Base-by-base conservation (phyloP, 2,797 vertebrate genomes). In the Erpetoichthys calabaricus region DNA sequence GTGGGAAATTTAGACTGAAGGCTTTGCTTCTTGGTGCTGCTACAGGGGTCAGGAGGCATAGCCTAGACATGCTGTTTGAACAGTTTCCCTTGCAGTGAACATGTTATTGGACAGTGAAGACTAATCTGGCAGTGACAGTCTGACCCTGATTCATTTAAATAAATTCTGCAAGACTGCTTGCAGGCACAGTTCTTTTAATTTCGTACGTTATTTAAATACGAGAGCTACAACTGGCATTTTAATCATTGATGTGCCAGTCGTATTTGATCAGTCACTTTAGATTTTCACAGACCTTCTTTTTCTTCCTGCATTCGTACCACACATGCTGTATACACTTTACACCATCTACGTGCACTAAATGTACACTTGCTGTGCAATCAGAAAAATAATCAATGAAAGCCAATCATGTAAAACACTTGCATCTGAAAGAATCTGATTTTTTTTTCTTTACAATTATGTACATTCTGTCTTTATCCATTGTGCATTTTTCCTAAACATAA, bases 111-210 rank as follows among this genome's bases (percentile, higher is more conserved):
- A 70, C 64, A 66, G 67, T 54, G 60, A 60, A 57, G 63, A 58
- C 60, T 67, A 71, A 70, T 67, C 63, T 72, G 62, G 53, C 54
- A 55, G 57, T 61, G 60, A 74, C 66, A 65, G 61, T 56, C 59
- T 67, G 64, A 68, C 65, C 66, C 63, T 72, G 62, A 65, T 68
- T 73, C 63, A 70, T 74, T 71, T 70, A 63, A 75, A 72, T 69
- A 70, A 70, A 67, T 55, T 56, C 60, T 62, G 47, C 51, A 10
- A 61, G 56, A 64, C 57, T 3, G 59, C 62, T 73, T 61, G 56
- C 55, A 57, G 67, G 61, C 67, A 68, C 62, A 57, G 58, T 56
- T 25, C 50, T 52, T 57, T 65, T 63, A 63, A 74, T 68, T 65
- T 63, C 57, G 56, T 63, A 57, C 63, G 59, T 64, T 69, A 65